Conservation (phyloP, 1,140 invertebrate genomes). For the Leptopilina clavipes region DNA sequence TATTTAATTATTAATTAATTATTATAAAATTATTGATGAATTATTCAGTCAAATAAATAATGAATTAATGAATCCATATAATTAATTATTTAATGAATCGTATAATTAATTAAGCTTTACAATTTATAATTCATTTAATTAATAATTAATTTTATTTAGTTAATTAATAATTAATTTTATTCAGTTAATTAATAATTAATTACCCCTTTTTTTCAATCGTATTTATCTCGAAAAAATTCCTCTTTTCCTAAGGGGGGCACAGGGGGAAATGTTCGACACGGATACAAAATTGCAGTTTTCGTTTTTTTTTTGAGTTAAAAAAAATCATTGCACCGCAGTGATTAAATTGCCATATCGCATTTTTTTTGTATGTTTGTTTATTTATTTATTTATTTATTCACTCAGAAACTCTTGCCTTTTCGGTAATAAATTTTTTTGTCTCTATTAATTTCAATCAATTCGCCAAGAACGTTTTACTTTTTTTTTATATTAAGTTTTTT, state of each 20-base stretch:
- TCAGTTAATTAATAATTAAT: too few relatives aligned
- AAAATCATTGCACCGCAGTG: slow-evolving; percentile 23
- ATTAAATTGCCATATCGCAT: slow-evolving; percentile 3
- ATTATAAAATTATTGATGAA: not conserved
- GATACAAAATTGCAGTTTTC: not conserved
- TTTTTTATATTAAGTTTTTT: not conserved
- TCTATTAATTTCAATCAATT: not conserved
- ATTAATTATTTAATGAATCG: too few relatives aligned
- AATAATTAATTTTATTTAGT: too few relatives aligned
- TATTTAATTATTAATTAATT: not conserved
- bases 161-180: too few relatives aligned
- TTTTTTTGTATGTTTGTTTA: not conserved
- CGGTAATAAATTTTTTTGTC: too few relatives aligned
- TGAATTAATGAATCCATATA: too few relatives aligned
- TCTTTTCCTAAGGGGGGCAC: not conserved
- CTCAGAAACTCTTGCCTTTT: not conserved
- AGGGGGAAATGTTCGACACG: too few relatives aligned
- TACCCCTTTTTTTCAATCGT: too few relatives aligned
- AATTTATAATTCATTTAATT: not conserved
- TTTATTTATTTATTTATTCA: not conserved
- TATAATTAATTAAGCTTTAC: too few relatives aligned
- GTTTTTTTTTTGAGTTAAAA: not conserved
- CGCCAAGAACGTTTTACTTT: slow-evolving; percentile 16
- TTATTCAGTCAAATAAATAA: not conserved
- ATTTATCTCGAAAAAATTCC: not conserved